Evolutionary conservation across 2,113 vertebrate species (phyloP).

Genomic region (Naja naja): DNA sequence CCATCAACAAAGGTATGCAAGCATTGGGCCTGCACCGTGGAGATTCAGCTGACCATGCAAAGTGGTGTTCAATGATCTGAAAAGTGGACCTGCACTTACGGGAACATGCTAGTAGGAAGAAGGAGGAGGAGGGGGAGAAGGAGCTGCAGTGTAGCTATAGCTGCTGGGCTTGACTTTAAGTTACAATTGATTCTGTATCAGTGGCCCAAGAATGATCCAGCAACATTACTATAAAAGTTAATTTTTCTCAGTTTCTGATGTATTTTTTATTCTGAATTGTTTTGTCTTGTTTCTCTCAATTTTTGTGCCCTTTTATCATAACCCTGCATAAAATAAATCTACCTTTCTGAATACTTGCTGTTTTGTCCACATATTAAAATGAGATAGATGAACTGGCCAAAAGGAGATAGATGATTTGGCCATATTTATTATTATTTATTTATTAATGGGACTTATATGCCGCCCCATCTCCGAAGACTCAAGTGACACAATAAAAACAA

Average conservation of each 20-base stretch:
- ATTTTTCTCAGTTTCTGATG: neutral
- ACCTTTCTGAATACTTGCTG: neutral
- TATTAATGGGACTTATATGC: no score
- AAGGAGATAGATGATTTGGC: neutral
- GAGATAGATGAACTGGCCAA: neutral
- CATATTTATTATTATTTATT: no score
- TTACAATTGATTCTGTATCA: rapidly evolving
- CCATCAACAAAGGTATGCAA: no score
- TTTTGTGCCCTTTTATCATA: neutral
- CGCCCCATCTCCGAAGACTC: no score
- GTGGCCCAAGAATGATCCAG: neutral
- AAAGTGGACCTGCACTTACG: no score
- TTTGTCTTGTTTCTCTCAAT: neutral
- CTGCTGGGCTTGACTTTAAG: neutral
- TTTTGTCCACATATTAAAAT: neutral
- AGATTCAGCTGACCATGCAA: no score
- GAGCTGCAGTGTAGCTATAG: no score
- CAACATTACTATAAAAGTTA: neutral
- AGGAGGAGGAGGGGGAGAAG: no score
- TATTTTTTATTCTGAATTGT: neutral
- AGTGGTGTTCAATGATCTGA: no score
- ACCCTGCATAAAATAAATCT: neutral
- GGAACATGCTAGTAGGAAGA: no score
- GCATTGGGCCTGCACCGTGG: no score
- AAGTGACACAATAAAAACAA: no score